Conservation (phyloP, 2,888 invertebrate species). For the Incurvaria masculella region DNA sequence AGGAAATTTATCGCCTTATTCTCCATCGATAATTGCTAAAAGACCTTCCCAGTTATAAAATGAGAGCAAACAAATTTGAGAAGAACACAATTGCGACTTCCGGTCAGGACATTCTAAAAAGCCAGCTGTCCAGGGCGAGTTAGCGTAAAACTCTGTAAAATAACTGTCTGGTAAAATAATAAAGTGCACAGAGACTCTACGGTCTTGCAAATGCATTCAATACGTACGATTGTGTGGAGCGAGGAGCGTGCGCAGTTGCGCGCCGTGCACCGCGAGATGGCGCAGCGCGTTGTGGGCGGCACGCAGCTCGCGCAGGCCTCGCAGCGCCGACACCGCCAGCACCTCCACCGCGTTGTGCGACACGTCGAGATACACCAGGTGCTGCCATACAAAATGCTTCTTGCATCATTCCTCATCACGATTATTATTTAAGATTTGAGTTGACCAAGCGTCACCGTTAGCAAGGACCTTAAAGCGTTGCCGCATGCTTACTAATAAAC, state of each 20-base stretch:
- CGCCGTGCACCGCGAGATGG: slow-evolving; percentile 76
- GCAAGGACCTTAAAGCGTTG: no score
- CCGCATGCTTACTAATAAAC: no score
- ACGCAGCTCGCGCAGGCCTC: slow-evolving; percentile 71
- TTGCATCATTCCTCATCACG: background rate
- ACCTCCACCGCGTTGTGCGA: slow-evolving; percentile 83
- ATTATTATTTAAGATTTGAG: background rate
- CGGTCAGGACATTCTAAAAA: slow-evolving; percentile 83
- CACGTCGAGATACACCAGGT: slow-evolving; percentile 76
- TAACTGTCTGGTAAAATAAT: no score
- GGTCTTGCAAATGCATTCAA: no score
- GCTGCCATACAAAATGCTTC: slow-evolving; percentile 58
- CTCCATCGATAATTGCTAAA: slow-evolving; percentile 81
- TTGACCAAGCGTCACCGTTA: no score
- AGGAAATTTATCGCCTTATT: slow-evolving; percentile 67
- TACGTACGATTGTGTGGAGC: slow-evolving; percentile 78
- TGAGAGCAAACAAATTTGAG: slow-evolving; percentile 72
- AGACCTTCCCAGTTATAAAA: slow-evolving; percentile 80
- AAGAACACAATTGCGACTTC: slow-evolving; percentile 68
- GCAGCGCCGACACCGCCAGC: slow-evolving; percentile 75
- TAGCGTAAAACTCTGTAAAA: slow-evolving; percentile 58
- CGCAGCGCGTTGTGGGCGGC: slow-evolving; percentile 75
- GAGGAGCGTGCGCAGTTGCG: slow-evolving; percentile 67
- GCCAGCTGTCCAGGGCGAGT: slow-evolving; percentile 74
- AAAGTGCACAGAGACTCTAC: no score